Evolutionary conservation across 2,113 vertebrate genomes (phyloP).

Genomic region (Saccopteryx bilineata): DNA sequence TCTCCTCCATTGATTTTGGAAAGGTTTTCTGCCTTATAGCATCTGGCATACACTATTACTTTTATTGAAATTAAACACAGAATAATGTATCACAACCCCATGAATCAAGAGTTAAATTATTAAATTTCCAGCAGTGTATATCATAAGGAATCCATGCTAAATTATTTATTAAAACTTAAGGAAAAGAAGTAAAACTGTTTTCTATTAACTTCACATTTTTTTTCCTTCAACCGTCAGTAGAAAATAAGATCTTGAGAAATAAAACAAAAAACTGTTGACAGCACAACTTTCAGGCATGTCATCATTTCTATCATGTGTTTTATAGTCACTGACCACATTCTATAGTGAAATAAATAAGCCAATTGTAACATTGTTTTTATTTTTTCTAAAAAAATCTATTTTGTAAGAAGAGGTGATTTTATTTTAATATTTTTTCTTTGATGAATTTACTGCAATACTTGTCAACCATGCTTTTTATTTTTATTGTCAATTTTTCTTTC

Average conservation of each 20-base stretch:
- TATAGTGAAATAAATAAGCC: conserved; percentile 52
- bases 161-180: conserved; percentile 68
- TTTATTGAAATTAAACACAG: conserved; percentile 58
- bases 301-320: conserved; percentile 47
- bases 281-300: conserved; percentile 42
- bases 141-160: conserved; percentile 27
- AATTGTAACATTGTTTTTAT: neutral
- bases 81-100: neutral
- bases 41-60: neutral
- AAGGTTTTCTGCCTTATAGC: neutral
- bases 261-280: conserved; percentile 15
- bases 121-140: neutral
- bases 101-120: neutral
- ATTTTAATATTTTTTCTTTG: conserved; percentile 1
- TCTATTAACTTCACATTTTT: conserved; percentile 13
- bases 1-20: neutral
- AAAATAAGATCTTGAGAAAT: conserved; percentile 66
- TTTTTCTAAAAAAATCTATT: conserved; percentile 33
- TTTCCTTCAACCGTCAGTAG: neutral
- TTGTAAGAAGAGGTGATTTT: neutral
- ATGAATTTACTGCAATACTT: neutral
- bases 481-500: neutral
- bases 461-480: neutral
- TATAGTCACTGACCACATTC: neutral
- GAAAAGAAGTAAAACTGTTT: conserved; percentile 32